phyloP scores from a whole-genome alignment of 2,888 invertebrate species.

The Drosophila infuscata region DNA sequence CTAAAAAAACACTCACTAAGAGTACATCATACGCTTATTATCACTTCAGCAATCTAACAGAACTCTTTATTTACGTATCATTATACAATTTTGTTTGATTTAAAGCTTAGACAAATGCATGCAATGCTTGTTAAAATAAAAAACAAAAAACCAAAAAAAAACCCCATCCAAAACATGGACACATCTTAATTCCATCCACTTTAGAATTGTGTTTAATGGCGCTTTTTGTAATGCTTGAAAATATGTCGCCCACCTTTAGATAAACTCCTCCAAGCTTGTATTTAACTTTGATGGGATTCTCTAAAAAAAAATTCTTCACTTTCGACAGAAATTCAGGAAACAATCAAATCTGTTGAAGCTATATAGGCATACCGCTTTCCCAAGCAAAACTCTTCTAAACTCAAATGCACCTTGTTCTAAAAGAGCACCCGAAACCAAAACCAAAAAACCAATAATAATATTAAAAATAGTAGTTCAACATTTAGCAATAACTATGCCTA shows the following conservation, averaged over 20 bases:
- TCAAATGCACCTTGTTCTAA: slow-evolving; percentile 40
- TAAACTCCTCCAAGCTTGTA: slow-evolving; percentile 47
- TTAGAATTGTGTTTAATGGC: slow-evolving; percentile 56
- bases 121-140: slow-evolving; percentile 57
- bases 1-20: slow-evolving; percentile 18
- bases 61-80: slow-evolving; percentile 39
- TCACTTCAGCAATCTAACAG: slow-evolving; percentile 29
- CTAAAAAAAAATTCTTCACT: slow-evolving; percentile 4
- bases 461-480: slow-evolving; percentile 26
- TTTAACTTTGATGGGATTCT: slow-evolving; percentile 26
- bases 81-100: slow-evolving; percentile 45
- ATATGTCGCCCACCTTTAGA: slow-evolving; percentile 61
- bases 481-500: slow-evolving; percentile 38
- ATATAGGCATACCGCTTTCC: slow-evolving; percentile 7
- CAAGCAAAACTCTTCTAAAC: slow-evolving; percentile 9
- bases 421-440: slow-evolving; percentile 37
- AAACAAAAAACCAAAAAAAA: background rate
- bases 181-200: slow-evolving; percentile 47
- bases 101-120: slow-evolving; percentile 65
- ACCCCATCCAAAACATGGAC: slow-evolving; percentile 29
- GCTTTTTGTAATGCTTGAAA: slow-evolving; percentile 73
- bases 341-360: slow-evolving; percentile 41
- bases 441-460: background rate
- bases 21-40: slow-evolving; percentile 44
- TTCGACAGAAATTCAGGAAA: slow-evolving; percentile 18